A percentile compares a stretch with the other conserved stretches of the same genome.
These are phyloP conservation scores for Zaprionus lachaisei DNA, from an alignment of 1,140 invertebrate species.

Conservation along the genomic window DNA sequence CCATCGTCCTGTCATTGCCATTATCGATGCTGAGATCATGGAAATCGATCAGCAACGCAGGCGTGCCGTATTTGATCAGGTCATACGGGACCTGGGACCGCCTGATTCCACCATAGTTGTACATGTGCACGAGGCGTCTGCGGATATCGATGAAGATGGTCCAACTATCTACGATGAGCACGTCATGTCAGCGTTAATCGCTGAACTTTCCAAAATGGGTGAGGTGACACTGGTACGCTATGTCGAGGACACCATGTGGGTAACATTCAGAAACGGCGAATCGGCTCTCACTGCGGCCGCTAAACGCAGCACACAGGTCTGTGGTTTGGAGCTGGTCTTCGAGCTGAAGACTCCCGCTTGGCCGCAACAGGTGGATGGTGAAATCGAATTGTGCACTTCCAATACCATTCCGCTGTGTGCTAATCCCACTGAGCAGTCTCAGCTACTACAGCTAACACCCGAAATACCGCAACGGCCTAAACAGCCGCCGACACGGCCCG, in stretches of 20 bases:
- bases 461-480: slow-evolving; percentile 86
- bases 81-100: slow-evolving; percentile 95
- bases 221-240: slow-evolving; percentile 96
- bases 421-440: slow-evolving; percentile 75
- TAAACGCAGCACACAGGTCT: slow-evolving; percentile 86
- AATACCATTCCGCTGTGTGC: slow-evolving; percentile 91
- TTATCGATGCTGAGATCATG: slow-evolving; percentile 94
- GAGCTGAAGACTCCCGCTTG: slow-evolving; percentile 94
- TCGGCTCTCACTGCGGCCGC: slow-evolving; percentile 91
- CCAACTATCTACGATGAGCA: slow-evolving; percentile 85
- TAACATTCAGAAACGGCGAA: slow-evolving; percentile 95
- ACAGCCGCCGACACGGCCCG: slow-evolving; percentile 85
- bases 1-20: slow-evolving; percentile 96
- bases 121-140: slow-evolving; percentile 85
- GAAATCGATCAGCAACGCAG: slow-evolving; percentile 91
- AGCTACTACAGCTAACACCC: slow-evolving; percentile 81
- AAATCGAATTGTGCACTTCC: slow-evolving; percentile 92
- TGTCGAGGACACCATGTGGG: slow-evolving; percentile 94
- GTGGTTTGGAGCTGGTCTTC: slow-evolving; percentile 89
- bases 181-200: slow-evolving; percentile 77
- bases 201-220: slow-evolving; percentile 83
- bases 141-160: slow-evolving; percentile 83
- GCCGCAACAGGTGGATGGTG: slow-evolving; percentile 91
- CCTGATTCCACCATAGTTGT: slow-evolving; percentile 97
- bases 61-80: slow-evolving; percentile 90